Conservation (phyloP, 2,888 invertebrate species). For the Perizoma flavofasciatum region DNA sequence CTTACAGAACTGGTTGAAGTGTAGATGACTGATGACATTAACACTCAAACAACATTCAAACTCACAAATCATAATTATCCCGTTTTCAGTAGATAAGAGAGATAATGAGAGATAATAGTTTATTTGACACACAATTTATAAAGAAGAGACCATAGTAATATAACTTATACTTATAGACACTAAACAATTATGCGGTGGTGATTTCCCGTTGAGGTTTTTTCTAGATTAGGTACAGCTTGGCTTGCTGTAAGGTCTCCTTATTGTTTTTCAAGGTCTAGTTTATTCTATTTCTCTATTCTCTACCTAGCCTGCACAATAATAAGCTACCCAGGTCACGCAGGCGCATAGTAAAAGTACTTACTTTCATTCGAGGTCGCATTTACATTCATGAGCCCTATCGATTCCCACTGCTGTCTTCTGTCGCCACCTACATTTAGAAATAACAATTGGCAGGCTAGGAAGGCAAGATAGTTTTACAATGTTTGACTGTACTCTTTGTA, state of each 20-base stretch:
- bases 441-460: constrained; percentile 13
- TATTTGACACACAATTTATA: too few relatives aligned
- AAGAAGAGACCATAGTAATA: too few relatives aligned
- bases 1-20: too few relatives aligned
- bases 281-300: constrained; percentile 41
- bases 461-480: background rate
- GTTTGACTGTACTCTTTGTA: too few relatives aligned
- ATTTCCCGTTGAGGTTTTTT: background rate
- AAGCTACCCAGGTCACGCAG: constrained; percentile 69
- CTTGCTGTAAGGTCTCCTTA: background rate
- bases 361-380: constrained; percentile 81
- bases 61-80: too few relatives aligned
- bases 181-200: too few relatives aligned
- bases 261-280: background rate
- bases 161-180: too few relatives aligned
- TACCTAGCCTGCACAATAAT: constrained; percentile 51
- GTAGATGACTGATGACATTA: too few relatives aligned
- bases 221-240: too few relatives aligned
- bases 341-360: constrained; percentile 81
- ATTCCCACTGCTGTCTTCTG: constrained; percentile 44
- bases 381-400: constrained; percentile 67
- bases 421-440: constrained; percentile 55
- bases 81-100: too few relatives aligned
- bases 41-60: too few relatives aligned
- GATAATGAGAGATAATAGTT: too few relatives aligned